phyloP scores from a whole-genome alignment of 2,797 vertebrate genomes.

The Anisognathus igniventris region DNA sequence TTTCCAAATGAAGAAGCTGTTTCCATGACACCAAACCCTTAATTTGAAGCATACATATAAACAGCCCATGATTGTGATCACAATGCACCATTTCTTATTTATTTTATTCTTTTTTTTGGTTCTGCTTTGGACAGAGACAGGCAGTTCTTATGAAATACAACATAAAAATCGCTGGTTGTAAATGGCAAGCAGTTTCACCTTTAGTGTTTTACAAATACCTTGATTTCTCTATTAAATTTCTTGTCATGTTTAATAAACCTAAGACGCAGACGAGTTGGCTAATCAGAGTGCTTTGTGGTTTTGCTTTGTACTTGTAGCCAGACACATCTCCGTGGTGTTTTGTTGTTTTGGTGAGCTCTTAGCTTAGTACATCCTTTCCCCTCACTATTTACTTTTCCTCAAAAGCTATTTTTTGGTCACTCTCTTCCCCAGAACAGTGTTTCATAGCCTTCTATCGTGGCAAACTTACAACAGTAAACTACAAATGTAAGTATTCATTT shows the following conservation, averaged over 20 bases:
- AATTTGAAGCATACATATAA: conserved; percentile 73
- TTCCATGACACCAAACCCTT: conserved; percentile 78
- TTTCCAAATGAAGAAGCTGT: conserved; percentile 77
- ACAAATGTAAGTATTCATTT: background rate
- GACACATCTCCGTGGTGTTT: background rate
- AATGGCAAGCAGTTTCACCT: conserved; percentile 10
- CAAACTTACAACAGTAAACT: background rate
- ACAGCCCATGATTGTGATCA: conserved; percentile 54
- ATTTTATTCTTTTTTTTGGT: conserved; percentile 28
- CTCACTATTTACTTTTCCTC: background rate
- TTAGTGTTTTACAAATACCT: conserved; percentile 38
- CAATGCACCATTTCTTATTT: conserved; percentile 60
- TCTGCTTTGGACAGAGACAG: conserved; percentile 15
- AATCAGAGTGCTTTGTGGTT: conserved; percentile 49
- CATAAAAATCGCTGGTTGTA: conserved; percentile 14
- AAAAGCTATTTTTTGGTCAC: background rate
- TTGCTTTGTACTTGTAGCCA: conserved; percentile 18
- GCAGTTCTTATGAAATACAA: background rate
- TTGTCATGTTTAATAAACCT: conserved; percentile 66
- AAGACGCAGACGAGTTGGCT: conserved; percentile 40
- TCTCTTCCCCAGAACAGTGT: background rate
- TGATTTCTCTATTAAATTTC: conserved; percentile 59
- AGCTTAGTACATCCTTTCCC: background rate
- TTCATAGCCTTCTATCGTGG: background rate
- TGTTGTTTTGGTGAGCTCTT: conserved; percentile 31